Conservation (phyloP, 2,888 invertebrate species). For the Thymelicus lineola region DNA sequence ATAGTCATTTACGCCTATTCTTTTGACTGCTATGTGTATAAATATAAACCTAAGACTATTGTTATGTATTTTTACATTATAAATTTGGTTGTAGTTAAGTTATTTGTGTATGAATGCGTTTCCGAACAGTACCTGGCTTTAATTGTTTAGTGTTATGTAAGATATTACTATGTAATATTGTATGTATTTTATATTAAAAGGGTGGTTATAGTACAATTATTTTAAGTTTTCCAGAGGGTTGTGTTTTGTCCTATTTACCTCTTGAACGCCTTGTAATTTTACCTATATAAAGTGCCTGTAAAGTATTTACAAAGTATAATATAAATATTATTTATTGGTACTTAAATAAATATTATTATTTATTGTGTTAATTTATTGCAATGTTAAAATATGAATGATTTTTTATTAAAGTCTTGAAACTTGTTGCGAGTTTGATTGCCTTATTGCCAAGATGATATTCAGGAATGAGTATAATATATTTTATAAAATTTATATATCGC, state of each 20-base stretch:
- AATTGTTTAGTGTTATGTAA: constrained; percentile 69
- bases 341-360: constrained; percentile 25
- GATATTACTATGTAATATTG: constrained; percentile 46
- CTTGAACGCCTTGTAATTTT: not conserved
- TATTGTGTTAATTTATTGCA: constrained; percentile 13
- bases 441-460: too few species aligned
- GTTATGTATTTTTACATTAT: constrained; percentile 44
- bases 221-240: constrained; percentile 28
- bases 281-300: constrained; percentile 14
- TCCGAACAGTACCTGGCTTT: constrained; percentile 69
- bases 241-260: constrained; percentile 14
- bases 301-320: not conserved
- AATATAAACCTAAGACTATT: constrained; percentile 53
- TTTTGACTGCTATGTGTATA: constrained; percentile 42
- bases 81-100: constrained; percentile 42
- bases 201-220: constrained; percentile 40
- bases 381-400: constrained; percentile 13
- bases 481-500: too few species aligned
- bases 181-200: constrained; percentile 41
- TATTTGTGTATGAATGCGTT: constrained; percentile 48
- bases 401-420: constrained; percentile 33
- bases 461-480: too few species aligned
- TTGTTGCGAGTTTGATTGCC: constrained; percentile 2
- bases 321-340: constrained; percentile 2
- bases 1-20: constrained; percentile 16